Evolutionary conservation across 1,140 invertebrate genomes (phyloP).

Genomic region (Diuraphis noxia): DNA sequence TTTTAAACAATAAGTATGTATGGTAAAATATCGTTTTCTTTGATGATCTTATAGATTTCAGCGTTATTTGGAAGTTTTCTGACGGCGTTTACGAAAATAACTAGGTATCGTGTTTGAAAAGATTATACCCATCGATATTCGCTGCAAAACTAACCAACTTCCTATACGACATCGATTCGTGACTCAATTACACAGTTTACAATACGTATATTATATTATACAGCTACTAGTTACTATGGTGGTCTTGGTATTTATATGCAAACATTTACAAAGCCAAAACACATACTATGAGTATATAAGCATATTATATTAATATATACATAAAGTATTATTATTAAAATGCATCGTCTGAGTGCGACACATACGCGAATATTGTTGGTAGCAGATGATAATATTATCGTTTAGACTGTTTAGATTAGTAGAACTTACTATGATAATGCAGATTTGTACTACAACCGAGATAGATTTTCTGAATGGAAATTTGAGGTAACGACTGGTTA

Average conservation of each 20-base stretch:
- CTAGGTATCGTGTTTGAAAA: not conserved
- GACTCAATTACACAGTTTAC: not conserved
- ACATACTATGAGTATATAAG: not conserved
- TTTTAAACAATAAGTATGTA: not conserved
- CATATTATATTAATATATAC: not conserved
- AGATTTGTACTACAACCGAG: not conserved
- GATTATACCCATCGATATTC: not conserved
- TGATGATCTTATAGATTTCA: not conserved
- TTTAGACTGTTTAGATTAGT: not conserved
- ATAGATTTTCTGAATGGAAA: no score
- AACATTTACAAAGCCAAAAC: no score
- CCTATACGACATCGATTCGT: not conserved
- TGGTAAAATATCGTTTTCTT: not conserved
- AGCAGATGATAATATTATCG: not conserved
- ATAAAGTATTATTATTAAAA: not conserved
- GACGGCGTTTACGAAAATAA: not conserved
- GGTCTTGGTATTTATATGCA: no score
- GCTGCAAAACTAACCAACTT: not conserved
- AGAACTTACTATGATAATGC: not conserved
- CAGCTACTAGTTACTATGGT: not conserved
- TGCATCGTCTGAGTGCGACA: no score
- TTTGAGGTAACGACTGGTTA: no score
- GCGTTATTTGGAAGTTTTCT: not conserved
- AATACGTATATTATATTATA: not conserved
- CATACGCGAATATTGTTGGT: not conserved